Conservation (phyloP, 1,140 invertebrate species). For the Caenorhabditis latens region DNA sequence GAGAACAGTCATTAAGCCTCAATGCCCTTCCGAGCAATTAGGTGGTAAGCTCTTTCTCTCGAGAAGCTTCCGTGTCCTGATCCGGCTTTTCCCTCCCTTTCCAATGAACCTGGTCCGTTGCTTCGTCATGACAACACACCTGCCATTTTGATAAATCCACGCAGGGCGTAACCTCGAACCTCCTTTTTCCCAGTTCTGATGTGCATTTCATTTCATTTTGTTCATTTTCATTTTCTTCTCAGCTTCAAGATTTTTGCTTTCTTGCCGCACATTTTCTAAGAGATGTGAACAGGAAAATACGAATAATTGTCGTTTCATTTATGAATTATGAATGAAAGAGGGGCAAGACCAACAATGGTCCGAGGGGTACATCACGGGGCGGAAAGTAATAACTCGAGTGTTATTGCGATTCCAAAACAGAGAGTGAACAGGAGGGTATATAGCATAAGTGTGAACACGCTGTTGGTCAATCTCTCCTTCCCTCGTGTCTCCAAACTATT, state of each 20-base stretch:
- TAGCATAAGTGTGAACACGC: conserved; percentile 41
- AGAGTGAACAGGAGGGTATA: conserved; percentile 9
- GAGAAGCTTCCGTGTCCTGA: not conserved
- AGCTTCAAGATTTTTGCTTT: not conserved
- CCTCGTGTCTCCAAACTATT: conserved; percentile 17
- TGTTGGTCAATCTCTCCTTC: not conserved
- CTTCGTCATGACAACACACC: not conserved
- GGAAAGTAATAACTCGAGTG: conserved; percentile 44
- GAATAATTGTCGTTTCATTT: conserved; percentile 45
- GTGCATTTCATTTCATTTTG: not conserved
- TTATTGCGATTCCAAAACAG: conserved; percentile 48
- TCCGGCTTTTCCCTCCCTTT: not conserved
- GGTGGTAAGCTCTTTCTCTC: not conserved
- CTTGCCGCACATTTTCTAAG: not conserved
- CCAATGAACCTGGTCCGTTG: not conserved
- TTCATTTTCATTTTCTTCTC: not conserved
- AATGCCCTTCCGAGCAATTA: not conserved
- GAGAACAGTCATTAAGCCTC: conserved; percentile 2
- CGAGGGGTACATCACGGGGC: conserved; percentile 1
- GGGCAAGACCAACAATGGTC: conserved; percentile 32
- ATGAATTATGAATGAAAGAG: conserved; percentile 26
- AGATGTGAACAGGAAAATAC: conserved; percentile 2
- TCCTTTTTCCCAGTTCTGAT: not conserved
- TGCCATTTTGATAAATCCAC: conserved; percentile 10
- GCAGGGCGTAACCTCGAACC: not conserved